Conservation (phyloP, 2,888 invertebrate species). For the Phragmatobia fuliginosa region DNA sequence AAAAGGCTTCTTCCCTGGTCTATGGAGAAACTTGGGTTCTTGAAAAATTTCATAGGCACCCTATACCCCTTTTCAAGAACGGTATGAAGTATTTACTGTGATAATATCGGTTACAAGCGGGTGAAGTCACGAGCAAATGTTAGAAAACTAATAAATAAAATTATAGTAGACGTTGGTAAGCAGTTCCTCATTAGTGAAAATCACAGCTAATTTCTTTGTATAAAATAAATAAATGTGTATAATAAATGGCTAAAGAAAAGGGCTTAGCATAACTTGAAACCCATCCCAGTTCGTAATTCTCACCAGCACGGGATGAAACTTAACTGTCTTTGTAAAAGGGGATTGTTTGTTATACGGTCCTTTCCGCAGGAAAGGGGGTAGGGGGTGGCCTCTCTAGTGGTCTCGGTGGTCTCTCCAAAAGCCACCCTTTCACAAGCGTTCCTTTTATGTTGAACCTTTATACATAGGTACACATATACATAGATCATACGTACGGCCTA, state of each 20-base stretch:
- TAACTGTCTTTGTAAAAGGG: background rate
- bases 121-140: too few relatives aligned
- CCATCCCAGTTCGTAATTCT: slow-evolving; percentile 5
- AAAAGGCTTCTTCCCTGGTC: too few relatives aligned
- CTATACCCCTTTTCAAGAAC: too few relatives aligned
- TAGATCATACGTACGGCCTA: background rate
- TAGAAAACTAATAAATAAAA: too few relatives aligned
- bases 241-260: background rate
- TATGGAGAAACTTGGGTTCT: too few relatives aligned
- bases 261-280: background rate
- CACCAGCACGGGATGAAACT: background rate
- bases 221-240: too few relatives aligned
- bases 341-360: slow-evolving; percentile 9
- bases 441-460: slow-evolving; percentile 11
- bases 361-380: slow-evolving; percentile 11
- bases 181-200: too few relatives aligned
- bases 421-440: slow-evolving; percentile 20
- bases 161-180: too few relatives aligned
- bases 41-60: too few relatives aligned
- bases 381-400: slow-evolving; percentile 16
- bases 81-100: too few relatives aligned
- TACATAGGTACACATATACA: background rate
- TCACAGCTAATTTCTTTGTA: too few relatives aligned
- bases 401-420: slow-evolving; percentile 16
- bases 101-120: too few relatives aligned